A percentile compares a stretch with the other conserved stretches of the same genome.
Conservation (phyloP, 1,140 invertebrate species). For the Cecropterus lyciades region DNA sequence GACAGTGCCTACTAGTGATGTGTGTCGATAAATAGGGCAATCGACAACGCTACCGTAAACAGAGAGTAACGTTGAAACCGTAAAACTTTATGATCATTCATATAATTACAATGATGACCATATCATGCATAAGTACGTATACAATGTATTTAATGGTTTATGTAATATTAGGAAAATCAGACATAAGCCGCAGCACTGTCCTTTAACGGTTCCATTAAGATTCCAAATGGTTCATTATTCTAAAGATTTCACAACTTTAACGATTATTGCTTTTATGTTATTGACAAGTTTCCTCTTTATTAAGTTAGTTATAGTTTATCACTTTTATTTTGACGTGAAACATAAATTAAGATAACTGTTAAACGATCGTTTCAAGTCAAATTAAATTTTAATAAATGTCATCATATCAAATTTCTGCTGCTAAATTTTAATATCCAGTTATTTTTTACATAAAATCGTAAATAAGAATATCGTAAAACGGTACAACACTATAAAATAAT, state of each 20-base stretch:
- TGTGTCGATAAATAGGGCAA: conserved; percentile 47
- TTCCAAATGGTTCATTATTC: neutral
- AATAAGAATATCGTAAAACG: neutral
- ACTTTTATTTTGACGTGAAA: neutral
- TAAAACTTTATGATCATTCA: conserved; percentile 27
- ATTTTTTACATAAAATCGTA: neutral
- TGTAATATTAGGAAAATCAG: conserved; percentile 22
- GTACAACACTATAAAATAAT: conserved; percentile 65
- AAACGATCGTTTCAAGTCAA: neutral
- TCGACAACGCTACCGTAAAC: conserved; percentile 39
- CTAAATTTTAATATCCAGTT: too few species aligned
- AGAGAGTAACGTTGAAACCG: conserved; percentile 31
- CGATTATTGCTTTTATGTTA: neutral
- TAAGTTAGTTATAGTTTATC: neutral
- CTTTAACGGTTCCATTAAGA: conserved; percentile 4
- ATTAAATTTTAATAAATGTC: neutral
- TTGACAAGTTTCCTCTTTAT: neutral
- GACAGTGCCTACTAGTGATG: conserved; percentile 60
- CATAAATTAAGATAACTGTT: neutral
- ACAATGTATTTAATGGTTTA: conserved; percentile 28
- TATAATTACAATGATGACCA: conserved; percentile 32
- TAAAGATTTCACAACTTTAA: neutral
- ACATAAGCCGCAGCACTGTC: conserved; percentile 9
- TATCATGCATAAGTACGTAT: conserved; percentile 28
- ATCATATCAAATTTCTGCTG: too few species aligned